Evolutionary conservation across 2,113 vertebrate genomes (phyloP).

Genomic region (Rhineura floridana): DNA sequence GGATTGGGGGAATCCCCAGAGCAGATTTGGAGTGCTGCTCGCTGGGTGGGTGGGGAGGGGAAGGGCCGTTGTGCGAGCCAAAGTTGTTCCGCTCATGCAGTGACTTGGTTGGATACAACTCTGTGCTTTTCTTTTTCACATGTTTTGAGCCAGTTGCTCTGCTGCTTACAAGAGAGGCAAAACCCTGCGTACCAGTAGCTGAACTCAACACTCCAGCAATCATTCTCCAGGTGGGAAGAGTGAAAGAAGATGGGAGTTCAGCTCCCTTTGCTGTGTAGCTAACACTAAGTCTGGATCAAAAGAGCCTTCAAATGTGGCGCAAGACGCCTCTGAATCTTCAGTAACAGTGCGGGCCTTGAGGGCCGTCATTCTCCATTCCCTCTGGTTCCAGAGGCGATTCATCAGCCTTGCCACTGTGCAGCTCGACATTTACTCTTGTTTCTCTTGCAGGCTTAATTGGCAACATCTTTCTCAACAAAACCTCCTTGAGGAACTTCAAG

Average conservation of each 20-base stretch:
- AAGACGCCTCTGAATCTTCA: conserved; percentile 39
- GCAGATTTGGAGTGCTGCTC: too few relatives aligned
- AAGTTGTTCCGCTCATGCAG: too few relatives aligned
- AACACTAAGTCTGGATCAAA: conserved; percentile 1
- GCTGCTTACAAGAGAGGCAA: conserved; percentile 8
- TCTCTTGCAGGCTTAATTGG: conserved; percentile 78
- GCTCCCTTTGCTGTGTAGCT: neutral
- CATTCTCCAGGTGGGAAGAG: conserved; percentile 7
- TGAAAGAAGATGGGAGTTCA: neutral
- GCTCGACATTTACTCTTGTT: conserved; percentile 37
- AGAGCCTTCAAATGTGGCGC: conserved; percentile 30
- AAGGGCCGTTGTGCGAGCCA: too few relatives aligned
- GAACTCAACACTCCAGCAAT: neutral
- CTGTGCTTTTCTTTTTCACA: neutral
- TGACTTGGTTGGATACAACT: neutral
- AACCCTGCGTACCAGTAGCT: neutral
- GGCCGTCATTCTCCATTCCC: conserved; percentile 44
- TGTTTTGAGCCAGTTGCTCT: neutral
- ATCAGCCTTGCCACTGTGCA: conserved; percentile 50
- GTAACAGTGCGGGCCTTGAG: conserved; percentile 47
- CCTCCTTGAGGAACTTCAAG: conserved; percentile 79
- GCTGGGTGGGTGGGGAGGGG: too few relatives aligned
- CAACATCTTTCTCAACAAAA: conserved; percentile 76
- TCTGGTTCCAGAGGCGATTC: conserved; percentile 24
- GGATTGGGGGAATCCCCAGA: too few relatives aligned